Evolutionary conservation across 92 coral and sea anemone species (phyloP).

Genomic region (Parazoanthus atlanticus): DNA sequence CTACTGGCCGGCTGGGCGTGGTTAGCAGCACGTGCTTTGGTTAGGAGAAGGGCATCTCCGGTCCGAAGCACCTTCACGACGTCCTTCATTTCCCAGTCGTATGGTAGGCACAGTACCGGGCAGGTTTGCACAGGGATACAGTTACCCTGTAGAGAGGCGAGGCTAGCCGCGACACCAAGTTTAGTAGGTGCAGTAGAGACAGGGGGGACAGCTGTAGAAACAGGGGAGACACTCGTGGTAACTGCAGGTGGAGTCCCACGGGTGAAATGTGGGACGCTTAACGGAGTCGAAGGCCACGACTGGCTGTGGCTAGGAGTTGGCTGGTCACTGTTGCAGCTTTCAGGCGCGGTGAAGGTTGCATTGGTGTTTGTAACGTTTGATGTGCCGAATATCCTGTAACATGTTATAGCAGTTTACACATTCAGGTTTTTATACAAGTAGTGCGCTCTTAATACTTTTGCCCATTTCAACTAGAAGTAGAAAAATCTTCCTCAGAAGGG

Average conservation of each 20-base stretch:
- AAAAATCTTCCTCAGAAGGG: neutral
- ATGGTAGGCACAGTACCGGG: conserved; percentile 75
- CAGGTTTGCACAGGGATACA: conserved; percentile 59
- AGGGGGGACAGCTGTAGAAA: neutral
- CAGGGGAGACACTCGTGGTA: neutral
- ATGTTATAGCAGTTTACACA: neutral
- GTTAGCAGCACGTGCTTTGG: conserved; percentile 42
- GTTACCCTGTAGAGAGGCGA: conserved; percentile 6
- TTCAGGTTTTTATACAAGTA: no score
- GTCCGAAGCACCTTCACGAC: conserved; percentile 68
- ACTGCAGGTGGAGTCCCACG: neutral
- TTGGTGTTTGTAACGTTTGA: neutral
- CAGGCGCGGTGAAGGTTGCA: neutral
- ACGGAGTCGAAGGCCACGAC: neutral
- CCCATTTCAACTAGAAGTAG: neutral
- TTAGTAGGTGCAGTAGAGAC: conserved; percentile 9
- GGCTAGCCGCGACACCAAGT: neutral
- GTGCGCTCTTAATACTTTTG: neutral
- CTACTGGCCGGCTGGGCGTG: neutral
- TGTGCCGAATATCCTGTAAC: neutral
- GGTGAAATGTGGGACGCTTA: neutral
- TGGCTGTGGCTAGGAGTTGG: neutral
- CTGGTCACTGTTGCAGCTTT: neutral
- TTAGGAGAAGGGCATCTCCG: conserved; percentile 79
- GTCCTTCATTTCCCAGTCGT: conserved; percentile 77